Base-by-base conservation (phyloP, 2,113 vertebrate genomes). In the Nothoprocta perdicaria region DNA sequence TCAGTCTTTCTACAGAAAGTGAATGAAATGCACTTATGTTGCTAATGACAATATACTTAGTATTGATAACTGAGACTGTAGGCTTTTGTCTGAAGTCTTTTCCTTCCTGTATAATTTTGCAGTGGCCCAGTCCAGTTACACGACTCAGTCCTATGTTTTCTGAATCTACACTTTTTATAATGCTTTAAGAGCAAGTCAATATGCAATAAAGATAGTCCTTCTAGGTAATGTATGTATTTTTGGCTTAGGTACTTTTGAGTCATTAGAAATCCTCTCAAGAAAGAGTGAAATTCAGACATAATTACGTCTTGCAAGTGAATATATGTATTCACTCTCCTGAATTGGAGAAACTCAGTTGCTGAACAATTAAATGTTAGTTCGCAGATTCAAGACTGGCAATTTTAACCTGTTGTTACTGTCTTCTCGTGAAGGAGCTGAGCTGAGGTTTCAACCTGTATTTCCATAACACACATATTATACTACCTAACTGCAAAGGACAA, bases 301-400 rank as follows among this genome's bases (percentile, higher is more conserved):
- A 88, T 90, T 88, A 43, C 48, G 88, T 43, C 43, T 71, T 90
- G 10, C 24, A 72, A 90, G 27, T 29, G 27, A 78, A 68, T 68
- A 81, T 35, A 24, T 48, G 48, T 15, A 68, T 84, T 79, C 62
- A 53, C 29, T 65, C 78, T 58, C 72, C 62, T 61, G 48, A 78
- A 88, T 46, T 29, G 24, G 33, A 92, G 75, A 90, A 76, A 57
- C 7, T 73, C 40, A 60, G 27, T 72, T 93, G 58, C 43, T 86
- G 84, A 86, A 69, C 84, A 94, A 43, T 84, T 84, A 90, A 48
- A 84, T 90, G 18, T 35, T 88, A 88, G 58, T 76, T 93, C 72
- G 18, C 52, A 84, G 53, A 81, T 81, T 75, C 7, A 57, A 5
- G 43, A 73, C 58, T 65, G 19, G 35, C 40, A 86, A 92, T 72